Evolutionary conservation across 2,888 invertebrate species (phyloP).

Genomic region (Acanthosepion esculentum): DNA sequence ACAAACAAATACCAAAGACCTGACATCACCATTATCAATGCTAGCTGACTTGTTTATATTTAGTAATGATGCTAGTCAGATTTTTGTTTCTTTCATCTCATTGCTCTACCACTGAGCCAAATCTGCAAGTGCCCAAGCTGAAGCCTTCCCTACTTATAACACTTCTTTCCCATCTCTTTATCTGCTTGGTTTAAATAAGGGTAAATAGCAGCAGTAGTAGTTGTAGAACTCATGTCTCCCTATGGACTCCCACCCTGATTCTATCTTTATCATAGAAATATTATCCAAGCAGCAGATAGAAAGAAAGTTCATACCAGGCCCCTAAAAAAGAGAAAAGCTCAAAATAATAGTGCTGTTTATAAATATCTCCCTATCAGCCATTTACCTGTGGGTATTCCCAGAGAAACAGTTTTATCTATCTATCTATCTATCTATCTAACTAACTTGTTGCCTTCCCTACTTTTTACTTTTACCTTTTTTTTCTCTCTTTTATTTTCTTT

Average conservation of each 20-base stretch:
- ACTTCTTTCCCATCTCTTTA: background rate
- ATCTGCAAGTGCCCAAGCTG: background rate
- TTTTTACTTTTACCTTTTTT: background rate
- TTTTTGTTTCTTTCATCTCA: background rate
- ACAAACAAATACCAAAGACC: too few relatives aligned
- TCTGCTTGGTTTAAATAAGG: background rate
- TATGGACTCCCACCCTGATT: background rate
- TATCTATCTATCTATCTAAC: background rate
- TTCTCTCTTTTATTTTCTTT: background rate
- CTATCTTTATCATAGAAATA: background rate
- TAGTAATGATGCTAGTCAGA: background rate
- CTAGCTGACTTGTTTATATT: background rate
- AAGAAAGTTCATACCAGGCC: conserved; percentile 33
- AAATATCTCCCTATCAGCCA: conserved; percentile 33
- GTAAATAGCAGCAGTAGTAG: background rate
- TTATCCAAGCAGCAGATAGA: background rate
- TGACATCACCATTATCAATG: background rate
- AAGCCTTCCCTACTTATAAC: background rate
- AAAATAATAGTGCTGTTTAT: background rate
- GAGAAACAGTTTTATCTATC: background rate
- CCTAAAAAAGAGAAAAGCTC: conserved; percentile 33
- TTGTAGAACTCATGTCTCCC: background rate
- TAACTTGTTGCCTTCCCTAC: background rate
- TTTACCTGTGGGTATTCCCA: conserved; percentile 21
- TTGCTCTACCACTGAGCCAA: conserved; percentile 33